Percentiles rank a stretch among this genome's conserved stretches.
phyloP scores from a whole-genome alignment of 2,888 invertebrate genomes.

The Neocrepidodera transversa region DNA sequence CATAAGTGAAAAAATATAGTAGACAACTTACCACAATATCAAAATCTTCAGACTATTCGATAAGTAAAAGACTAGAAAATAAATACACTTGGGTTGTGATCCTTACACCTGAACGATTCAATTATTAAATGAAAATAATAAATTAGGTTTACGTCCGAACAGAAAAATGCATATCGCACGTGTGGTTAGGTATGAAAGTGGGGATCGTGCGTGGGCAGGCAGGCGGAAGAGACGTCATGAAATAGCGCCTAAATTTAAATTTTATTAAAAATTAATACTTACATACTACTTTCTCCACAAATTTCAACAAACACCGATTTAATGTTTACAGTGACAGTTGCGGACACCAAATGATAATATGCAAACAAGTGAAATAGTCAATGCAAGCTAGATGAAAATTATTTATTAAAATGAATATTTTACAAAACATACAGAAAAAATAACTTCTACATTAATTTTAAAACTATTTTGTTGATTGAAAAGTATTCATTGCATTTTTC shows the following conservation, averaged over 20 bases:
- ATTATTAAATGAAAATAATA: slow-evolving; percentile 40
- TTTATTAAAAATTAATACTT: not conserved
- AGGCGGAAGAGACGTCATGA: slow-evolving; percentile 36
- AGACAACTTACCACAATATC: slow-evolving; percentile 46
- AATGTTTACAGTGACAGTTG: not conserved
- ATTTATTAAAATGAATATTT: too few species aligned
- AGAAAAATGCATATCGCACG: slow-evolving; percentile 48
- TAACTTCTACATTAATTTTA: too few species aligned
- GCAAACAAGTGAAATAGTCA: not conserved
- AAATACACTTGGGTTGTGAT: slow-evolving; percentile 15
- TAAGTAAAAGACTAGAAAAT: slow-evolving; percentile 41
- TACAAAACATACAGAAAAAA: too few species aligned
- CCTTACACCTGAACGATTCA: slow-evolving; percentile 36
- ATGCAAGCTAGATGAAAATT: not conserved
- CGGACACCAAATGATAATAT: not conserved
- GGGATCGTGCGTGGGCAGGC: slow-evolving; percentile 36
- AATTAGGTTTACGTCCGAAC: slow-evolving; percentile 39
- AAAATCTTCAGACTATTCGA: slow-evolving; percentile 32
- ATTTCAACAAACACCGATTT: not conserved
- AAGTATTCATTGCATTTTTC: too few species aligned
- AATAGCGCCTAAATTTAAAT: slow-evolving; percentile 33
- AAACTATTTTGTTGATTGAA: too few species aligned
- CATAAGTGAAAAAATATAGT: slow-evolving; percentile 1
- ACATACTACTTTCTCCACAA: not conserved
- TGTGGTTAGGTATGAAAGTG: slow-evolving; percentile 33